These are phyloP conservation scores for Notarius quadriscutis DNA, from an alignment of 2,113 vertebrate species.

Conservation along the genomic window DNA sequence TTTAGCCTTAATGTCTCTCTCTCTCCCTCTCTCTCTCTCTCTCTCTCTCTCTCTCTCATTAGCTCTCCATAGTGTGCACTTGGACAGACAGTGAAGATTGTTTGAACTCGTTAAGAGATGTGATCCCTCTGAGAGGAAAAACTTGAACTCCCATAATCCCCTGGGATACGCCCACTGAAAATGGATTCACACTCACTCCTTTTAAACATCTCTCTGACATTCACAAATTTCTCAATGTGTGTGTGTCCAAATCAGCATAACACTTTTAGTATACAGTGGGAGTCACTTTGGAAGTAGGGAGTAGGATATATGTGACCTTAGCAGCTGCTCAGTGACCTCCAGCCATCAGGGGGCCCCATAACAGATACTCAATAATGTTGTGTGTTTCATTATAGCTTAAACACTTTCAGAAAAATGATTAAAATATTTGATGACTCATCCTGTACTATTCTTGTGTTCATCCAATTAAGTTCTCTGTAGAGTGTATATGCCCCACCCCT, in stretches of 20 bases:
- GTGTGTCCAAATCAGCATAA: background rate
- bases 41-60: background rate
- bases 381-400: background rate
- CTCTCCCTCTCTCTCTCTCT: conserved; percentile 11
- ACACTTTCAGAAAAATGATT: background rate
- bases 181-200: conserved; percentile 4
- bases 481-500: background rate
- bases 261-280: background rate
- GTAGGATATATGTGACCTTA: background rate
- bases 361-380: background rate
- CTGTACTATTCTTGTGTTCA: background rate
- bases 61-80: conserved; percentile 4
- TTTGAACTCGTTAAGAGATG: conserved; percentile 68
- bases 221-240: background rate
- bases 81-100: conserved; percentile 67
- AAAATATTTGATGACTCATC: background rate
- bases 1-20: conserved; percentile 1
- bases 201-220: background rate
- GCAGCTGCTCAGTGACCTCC: background rate
- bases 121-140: conserved; percentile 28
- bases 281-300: background rate
- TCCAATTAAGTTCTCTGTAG: background rate
- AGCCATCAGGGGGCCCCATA: background rate
- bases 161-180: conserved; percentile 7
- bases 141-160: conserved; percentile 10